These are phyloP conservation scores for Homalodisca vitripennis DNA, from an alignment of 1,140 invertebrate genomes.

Conservation along the genomic window DNA sequence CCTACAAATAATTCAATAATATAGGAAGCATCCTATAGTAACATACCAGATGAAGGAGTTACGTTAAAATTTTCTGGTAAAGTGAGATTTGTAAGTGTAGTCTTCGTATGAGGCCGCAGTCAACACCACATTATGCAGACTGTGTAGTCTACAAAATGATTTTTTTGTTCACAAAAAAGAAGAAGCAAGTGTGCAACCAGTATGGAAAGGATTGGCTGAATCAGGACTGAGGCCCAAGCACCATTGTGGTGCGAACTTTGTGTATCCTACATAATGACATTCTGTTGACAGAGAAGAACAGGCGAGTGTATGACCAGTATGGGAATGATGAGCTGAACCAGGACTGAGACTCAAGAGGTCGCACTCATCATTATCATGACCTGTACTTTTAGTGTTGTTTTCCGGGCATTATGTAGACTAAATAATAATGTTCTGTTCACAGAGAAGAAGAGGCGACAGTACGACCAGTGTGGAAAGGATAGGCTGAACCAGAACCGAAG, in stretches of 20 bases:
- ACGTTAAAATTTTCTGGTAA: no score
- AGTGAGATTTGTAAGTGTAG: no score
- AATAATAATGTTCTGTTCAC: conserved; percentile 47
- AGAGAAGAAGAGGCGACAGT: conserved; percentile 83
- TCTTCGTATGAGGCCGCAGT: no score
- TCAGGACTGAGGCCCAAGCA: conserved; percentile 49
- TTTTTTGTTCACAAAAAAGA: conserved; percentile 66
- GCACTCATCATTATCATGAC: conserved; percentile 61
- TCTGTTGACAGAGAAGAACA: conserved; percentile 71
- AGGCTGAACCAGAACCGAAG: conserved; percentile 61
- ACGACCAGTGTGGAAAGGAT: conserved; percentile 95
- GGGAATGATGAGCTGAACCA: conserved; percentile 83
- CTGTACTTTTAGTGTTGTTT: conserved; percentile 63
- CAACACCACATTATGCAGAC: no score
- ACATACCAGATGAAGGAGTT: no score
- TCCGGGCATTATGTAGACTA: no score
- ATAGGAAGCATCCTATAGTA: no score
- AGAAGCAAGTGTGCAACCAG: conserved; percentile 86
- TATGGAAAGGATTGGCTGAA: conserved; percentile 90
- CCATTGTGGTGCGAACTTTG: no score
- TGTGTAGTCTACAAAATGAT: no score
- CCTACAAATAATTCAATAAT: no score
- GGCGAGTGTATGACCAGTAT: conserved; percentile 89
- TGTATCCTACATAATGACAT: no score
- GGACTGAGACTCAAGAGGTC: conserved; percentile 48